phyloP scores from a whole-genome alignment of 2,888 invertebrate genomes.

The Troilus luridus region DNA sequence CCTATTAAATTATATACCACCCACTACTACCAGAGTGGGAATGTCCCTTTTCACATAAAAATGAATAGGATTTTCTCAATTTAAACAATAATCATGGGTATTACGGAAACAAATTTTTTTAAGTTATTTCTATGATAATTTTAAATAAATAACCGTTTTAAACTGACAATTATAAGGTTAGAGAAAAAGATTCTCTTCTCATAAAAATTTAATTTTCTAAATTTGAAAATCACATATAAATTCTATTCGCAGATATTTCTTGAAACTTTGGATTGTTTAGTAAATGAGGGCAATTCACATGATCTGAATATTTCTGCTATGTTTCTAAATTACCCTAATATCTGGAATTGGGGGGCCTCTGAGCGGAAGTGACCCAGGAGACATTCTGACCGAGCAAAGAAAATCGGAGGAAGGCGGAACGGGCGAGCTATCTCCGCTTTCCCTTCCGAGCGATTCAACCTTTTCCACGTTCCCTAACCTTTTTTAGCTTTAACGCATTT shows the following conservation, averaged over 20 bases:
- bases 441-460: slow-evolving; percentile 57
- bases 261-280: not conserved
- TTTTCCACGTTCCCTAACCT: slow-evolving; percentile 36
- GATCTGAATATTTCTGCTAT: slow-evolving; percentile 16
- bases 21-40: too few species aligned
- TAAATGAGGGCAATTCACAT: not conserved
- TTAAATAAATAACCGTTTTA: too few species aligned
- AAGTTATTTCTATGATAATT: too few species aligned
- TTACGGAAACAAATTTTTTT: too few species aligned
- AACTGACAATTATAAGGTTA: not conserved
- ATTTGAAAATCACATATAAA: not conserved
- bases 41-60: too few species aligned
- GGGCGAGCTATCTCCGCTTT: slow-evolving; percentile 21
- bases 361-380: not conserved
- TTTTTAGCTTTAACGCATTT: slow-evolving; percentile 11
- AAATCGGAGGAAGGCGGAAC: slow-evolving; percentile 18
- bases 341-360: not conserved
- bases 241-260: not conserved
- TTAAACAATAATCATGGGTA: too few species aligned
- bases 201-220: not conserved
- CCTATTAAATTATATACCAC: too few species aligned
- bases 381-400: slow-evolving; percentile 7
- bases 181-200: not conserved
- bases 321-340: slow-evolving; percentile 16
- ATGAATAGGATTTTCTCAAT: too few species aligned